Conservation (phyloP, 1,140 invertebrate species). For the Eupristina koningsbergeri region DNA sequence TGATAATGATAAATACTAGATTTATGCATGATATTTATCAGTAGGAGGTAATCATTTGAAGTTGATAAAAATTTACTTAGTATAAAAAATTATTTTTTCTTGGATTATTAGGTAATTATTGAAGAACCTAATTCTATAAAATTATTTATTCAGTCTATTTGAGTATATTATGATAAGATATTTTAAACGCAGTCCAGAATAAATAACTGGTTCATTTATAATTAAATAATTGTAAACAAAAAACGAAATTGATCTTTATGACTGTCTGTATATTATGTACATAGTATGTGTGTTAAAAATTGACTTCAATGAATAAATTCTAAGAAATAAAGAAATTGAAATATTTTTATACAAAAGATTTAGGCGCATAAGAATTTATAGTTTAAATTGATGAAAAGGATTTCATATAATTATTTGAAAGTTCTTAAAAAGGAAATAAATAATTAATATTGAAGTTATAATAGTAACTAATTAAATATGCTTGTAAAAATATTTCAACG, state of each 20-base stretch:
- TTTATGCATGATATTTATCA: background rate
- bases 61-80: background rate
- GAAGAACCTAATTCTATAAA: background rate
- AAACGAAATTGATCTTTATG: background rate
- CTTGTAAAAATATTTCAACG: too few relatives aligned
- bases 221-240: background rate
- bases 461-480: too few relatives aligned
- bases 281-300: background rate
- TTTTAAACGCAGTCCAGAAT: background rate
- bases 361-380: too few relatives aligned
- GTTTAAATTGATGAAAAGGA: too few relatives aligned
- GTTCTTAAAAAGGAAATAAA: too few relatives aligned
- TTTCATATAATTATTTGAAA: too few relatives aligned
- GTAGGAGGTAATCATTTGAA: background rate
- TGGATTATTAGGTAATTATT: background rate
- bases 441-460: too few relatives aligned
- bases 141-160: background rate
- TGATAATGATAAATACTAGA: background rate
- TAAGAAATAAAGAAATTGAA: background rate
- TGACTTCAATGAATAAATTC: background rate
- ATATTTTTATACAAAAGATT: too few relatives aligned
- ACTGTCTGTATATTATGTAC: background rate
- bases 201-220: background rate
- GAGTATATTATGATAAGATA: conserved; percentile 7
- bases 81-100: background rate